These are phyloP conservation scores for Acromyrmex echinatior DNA, from an alignment of 1,140 invertebrate species.

Conservation along the genomic window DNA sequence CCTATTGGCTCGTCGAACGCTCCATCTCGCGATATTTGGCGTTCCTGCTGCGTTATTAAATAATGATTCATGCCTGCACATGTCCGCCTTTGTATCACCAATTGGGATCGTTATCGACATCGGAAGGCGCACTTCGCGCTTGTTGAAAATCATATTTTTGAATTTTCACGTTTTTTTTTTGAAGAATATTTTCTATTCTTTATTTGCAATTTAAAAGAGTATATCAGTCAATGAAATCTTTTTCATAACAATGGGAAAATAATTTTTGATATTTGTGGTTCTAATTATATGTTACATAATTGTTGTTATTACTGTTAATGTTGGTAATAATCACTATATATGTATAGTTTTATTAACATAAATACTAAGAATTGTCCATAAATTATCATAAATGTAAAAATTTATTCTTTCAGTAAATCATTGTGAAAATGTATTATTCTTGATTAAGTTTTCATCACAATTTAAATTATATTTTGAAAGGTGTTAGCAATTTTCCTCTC, in stretches of 20 bases:
- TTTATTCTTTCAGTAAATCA: no score
- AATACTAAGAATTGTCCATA: no score
- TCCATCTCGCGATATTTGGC: conserved; percentile 36
- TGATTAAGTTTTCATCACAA: background rate
- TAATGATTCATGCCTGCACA: conserved; percentile 42
- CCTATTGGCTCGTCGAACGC: conserved; percentile 68
- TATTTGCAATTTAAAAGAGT: background rate
- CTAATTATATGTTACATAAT: no score
- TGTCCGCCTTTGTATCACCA: conserved; percentile 17
- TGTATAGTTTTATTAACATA: no score
- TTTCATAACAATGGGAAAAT: background rate
- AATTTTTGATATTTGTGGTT: no score
- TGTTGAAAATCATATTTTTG: background rate
- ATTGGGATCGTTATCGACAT: background rate
- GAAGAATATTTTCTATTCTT: background rate
- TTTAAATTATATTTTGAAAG: background rate
- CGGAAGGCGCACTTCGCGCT: background rate
- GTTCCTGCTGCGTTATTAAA: conserved; percentile 50
- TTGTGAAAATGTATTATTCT: background rate
- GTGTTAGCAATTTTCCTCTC: background rate
- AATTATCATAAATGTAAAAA: no score
- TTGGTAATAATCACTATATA: no score
- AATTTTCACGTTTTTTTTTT: conserved; percentile 9
- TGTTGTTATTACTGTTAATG: no score
- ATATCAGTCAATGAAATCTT: background rate